A percentile compares a stretch with the other conserved stretches of the same genome.
Conservation (phyloP, 2,797 vertebrate genomes). For the Sebastes aleutianus region DNA sequence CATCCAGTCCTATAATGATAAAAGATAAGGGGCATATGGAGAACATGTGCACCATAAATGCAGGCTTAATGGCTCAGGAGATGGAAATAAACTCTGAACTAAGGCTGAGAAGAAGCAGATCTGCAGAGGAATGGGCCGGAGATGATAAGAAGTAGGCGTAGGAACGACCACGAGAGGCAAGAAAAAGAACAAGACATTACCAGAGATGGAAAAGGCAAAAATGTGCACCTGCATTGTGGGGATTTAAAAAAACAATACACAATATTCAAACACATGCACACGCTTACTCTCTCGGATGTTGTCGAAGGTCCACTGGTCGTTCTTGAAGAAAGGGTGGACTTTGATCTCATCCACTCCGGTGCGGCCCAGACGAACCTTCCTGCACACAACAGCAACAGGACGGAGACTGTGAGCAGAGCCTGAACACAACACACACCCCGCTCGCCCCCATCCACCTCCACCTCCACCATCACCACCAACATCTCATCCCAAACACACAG, state of each 20-base stretch:
- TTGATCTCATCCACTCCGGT: conserved; percentile 89
- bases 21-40: conserved; percentile 46
- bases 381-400: conserved; percentile 79
- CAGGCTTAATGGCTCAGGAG: conserved; percentile 40
- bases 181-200: background rate
- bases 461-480: conserved; percentile 38
- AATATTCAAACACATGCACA: conserved; percentile 11
- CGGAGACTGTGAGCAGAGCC: conserved; percentile 46
- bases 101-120: conserved; percentile 37
- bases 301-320: conserved; percentile 97
- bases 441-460: background rate
- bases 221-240: conserved; percentile 10
- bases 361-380: conserved; percentile 93
- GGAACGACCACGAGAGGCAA: background rate
- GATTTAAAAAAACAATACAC: background rate
- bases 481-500: conserved; percentile 62
- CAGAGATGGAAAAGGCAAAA: conserved; percentile 21
- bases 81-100: conserved; percentile 50
- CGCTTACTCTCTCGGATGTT: conserved; percentile 97
- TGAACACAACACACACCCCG: conserved; percentile 35
- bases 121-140: conserved; percentile 41
- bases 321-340: conserved; percentile 94
- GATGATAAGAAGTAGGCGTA: conserved; percentile 37
- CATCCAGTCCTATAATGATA: conserved; percentile 15
- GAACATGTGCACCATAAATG: conserved; percentile 43